Evolutionary conservation across 1,140 invertebrate genomes (phyloP), one percentile per base, ranked within the genome.

Genomic region (Formica selysi): DNA sequence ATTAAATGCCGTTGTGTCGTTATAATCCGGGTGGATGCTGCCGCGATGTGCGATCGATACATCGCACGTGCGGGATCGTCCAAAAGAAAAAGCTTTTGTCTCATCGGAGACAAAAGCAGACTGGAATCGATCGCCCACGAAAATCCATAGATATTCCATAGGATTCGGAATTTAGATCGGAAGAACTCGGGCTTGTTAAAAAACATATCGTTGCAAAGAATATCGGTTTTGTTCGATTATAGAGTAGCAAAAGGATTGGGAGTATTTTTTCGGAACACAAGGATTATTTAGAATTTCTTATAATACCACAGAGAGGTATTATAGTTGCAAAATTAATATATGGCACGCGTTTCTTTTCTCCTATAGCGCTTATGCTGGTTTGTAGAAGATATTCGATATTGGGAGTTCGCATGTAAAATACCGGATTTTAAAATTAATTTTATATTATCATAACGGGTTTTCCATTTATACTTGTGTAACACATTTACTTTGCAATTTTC

Each of bases 1-100:
- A 74, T 74, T 78, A 70, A 79, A 74, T 54, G 44, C 48, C 78
- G 70, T 32, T 8, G 32, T 8, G 70, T 38, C 48, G 86, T 89
- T 7, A 51, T 51, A 68, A 74, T 61, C 36, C 44, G 57, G 36
- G 32, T 79, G 57, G 48, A 48, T 79, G 32, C 29, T 48, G 41
- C 13, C 3, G 8, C n/a, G 44, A 48, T 19, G 16, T 13, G 48
- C 41, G 22, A 64, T 29, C 26, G 38, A n/a, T 26, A 3, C 1
- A 61, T 44, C 54, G n/a, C 13, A 48, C 44, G 10, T 41, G 78
- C 48, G 41, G 38, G 64, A 36, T 13, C 11, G 59, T 1, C 13
- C 26, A 13, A 51, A 13, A 84, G 13, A 41, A 64, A 26, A 3
- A 26, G 19, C 36, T 29, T 29, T 29, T 3, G 32, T 32, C 32